Evolutionary conservation across 2,113 vertebrate species (phyloP).

Genomic region (Catharus minimus): DNA sequence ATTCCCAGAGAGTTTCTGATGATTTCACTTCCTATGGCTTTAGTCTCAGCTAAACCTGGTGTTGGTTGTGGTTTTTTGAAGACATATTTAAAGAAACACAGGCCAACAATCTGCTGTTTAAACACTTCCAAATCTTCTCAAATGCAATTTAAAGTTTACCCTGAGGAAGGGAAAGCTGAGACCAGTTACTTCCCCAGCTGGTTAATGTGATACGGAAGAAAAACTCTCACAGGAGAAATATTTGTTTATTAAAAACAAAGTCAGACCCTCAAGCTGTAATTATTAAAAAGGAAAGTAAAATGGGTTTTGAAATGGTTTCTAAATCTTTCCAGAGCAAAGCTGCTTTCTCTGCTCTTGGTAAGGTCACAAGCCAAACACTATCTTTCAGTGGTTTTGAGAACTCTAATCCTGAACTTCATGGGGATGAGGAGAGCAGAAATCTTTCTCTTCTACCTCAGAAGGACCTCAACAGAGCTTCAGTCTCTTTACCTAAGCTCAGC

Average conservation of each 20-base stretch:
- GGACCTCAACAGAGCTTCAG: background rate
- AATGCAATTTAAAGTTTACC: slow-evolving; percentile 33
- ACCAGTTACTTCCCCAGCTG: slow-evolving; percentile 3
- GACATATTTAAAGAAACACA: background rate
- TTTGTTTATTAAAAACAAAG: slow-evolving; percentile 43
- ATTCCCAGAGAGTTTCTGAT: slow-evolving; percentile 10
- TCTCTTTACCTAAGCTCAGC: background rate
- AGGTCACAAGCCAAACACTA: background rate
- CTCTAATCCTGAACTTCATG: background rate
- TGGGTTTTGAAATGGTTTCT: background rate
- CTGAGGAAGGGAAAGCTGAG: slow-evolving; percentile 11
- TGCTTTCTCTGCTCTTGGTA: background rate
- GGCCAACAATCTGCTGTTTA: background rate
- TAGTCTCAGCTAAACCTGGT: slow-evolving; percentile 1
- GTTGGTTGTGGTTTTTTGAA: background rate
- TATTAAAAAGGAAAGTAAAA: slow-evolving; percentile 12
- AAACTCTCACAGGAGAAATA: slow-evolving; percentile 11
- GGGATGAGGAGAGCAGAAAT: background rate
- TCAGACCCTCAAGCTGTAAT: background rate
- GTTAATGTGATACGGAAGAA: background rate
- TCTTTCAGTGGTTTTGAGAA: background rate
- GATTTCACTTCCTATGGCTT: slow-evolving; percentile 31
- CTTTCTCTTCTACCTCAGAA: background rate
- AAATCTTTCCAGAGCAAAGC: background rate
- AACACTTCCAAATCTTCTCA: slow-evolving; percentile 5